Evolutionary conservation across 2,113 vertebrate genomes (phyloP), one percentile per base, ranked within the genome.

Genomic region (Salvelinus sp.): DNA sequence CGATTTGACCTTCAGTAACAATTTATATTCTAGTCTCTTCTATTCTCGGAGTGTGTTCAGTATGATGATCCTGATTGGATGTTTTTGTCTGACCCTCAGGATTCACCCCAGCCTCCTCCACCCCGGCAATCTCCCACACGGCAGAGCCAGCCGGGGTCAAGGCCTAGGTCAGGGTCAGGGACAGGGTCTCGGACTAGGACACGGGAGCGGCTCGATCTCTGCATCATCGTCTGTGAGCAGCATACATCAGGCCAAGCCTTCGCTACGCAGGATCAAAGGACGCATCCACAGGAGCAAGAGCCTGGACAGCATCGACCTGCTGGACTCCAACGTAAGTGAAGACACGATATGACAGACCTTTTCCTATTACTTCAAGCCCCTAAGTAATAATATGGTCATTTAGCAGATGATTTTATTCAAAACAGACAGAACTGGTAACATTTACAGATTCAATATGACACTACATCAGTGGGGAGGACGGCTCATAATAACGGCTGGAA

Each of bases 261-360:
- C 97, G 76, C 92, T 98, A 82, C 94, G 96, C 85, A 95, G 96
- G 91, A 98, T 99, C 91, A 98, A 99, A 90, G 96, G 96, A 75
- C 94, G 97, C 87, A 94, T 97, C 69, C 97, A 98, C 91, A 90
- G 96, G 88, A 98, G 97, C 94, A 97, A 96, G 91, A 98, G 97
- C 80, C 92, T 97, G 0, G 97, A 97, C 80, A 97, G 96, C 89
- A 92, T 97, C 44, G 96, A 98, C 83, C 96, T 98, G 87, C 95
- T 96, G 69, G 97, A 98, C 87, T 96, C 96, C 86, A 94, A 96
- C 77, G 97, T 99, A 89, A 98, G 97, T 97, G 85, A 74, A 81
- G 57, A 23, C 64, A 77, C 74, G 48, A 10, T 2, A 2, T 7
- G 38, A 10, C 38, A 10, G 9, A 9, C 4, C 3, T 14, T 3